Base-by-base conservation (phyloP, 1,140 invertebrate genomes). In the Pristionchus pacificus region DNA sequence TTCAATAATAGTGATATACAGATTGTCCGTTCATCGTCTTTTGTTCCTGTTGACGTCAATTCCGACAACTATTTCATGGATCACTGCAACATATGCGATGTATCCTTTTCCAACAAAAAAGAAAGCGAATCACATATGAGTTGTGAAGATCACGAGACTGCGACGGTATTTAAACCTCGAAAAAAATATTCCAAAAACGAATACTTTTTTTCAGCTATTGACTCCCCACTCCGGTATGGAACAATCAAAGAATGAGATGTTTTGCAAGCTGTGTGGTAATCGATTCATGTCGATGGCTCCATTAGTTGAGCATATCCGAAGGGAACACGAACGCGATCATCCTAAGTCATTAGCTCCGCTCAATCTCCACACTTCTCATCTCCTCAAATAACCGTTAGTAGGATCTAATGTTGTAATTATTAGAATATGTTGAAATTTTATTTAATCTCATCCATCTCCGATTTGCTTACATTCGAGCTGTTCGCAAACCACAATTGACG, bases 121-220 rank as follows among this genome's bases (percentile, higher is more conserved):
- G 24, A 25, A n/a, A 68, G 65, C 25, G 71, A 68, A 25, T 31
- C 31, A 0, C 71, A 72, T 38, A 67, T 67, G 33, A 58, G 55
- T 60, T 72, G 64, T 57, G 71, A 72, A 49, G 71, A 72, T 68
- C 71, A 72, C 31, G 71, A 72, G 29, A 72, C 71, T 1, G 71
- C 71, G 2, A 64, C 65, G 70, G 68, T 70, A 62, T 28, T 25
- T 19, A 33, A 65, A 65, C 25, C 32, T 19, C 2, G 28, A 24
- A 28, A n/a, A 65, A 3, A 19, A 38, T 65, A n/a, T n/a, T n/a
- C n/a, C n/a, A n/a, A n/a, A n/a, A n/a, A n/a, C n/a, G n/a, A n/a
- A n/a, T n/a, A n/a, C 1, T 10, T 49, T 2, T 65, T 29, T 68
- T 60, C 59, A 69, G 67, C 59, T 69, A 19, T 60, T 69, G 67